phyloP scores from a whole-genome alignment of 2,888 invertebrate genomes.

The Opisthograptis luteolata region DNA sequence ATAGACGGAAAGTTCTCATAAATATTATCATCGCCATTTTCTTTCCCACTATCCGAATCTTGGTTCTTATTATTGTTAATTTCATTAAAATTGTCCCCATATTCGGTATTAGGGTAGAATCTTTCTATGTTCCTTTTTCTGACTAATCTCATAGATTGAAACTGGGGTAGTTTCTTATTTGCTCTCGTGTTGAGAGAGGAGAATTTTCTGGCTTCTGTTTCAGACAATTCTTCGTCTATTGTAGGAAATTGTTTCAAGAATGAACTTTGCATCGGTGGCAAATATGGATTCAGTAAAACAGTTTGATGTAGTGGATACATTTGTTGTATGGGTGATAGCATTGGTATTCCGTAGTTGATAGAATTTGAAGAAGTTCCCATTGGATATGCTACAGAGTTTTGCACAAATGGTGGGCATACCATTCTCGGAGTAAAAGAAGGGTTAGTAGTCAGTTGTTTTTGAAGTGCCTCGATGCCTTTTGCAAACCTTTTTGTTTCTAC shows the following conservation, averaged over 20 bases:
- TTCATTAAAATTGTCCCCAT: constrained; percentile 76
- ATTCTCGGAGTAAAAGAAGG: constrained; percentile 78
- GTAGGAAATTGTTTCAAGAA: constrained; percentile 74
- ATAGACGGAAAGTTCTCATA: constrained; percentile 77
- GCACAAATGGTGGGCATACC: constrained; percentile 77
- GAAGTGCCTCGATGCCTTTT: constrained; percentile 70
- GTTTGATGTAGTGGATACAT: constrained; percentile 77
- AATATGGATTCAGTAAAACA: constrained; percentile 70
- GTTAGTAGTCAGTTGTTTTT: constrained; percentile 78
- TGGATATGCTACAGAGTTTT: constrained; percentile 64
- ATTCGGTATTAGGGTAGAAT: constrained; percentile 79
- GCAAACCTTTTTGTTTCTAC: constrained; percentile 70
- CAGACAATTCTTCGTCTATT: constrained; percentile 67
- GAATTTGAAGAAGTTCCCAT: constrained; percentile 53
- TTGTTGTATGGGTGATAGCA: constrained; percentile 75
- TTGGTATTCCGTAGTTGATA: constrained; percentile 62
- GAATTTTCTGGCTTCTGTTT: constrained; percentile 68
- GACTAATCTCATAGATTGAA: constrained; percentile 78
- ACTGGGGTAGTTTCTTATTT: constrained; percentile 64
- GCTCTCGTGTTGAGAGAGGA: constrained; percentile 74
- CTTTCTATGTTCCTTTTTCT: constrained; percentile 77
- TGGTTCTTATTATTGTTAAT: constrained; percentile 74
- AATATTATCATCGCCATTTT: constrained; percentile 59
- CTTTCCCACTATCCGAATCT: constrained; percentile 51
- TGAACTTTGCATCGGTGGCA: constrained; percentile 73